Evolutionary conservation across 2,888 invertebrate genomes (phyloP), one percentile per base, ranked within the genome.

Genomic region (Nomada flava): DNA sequence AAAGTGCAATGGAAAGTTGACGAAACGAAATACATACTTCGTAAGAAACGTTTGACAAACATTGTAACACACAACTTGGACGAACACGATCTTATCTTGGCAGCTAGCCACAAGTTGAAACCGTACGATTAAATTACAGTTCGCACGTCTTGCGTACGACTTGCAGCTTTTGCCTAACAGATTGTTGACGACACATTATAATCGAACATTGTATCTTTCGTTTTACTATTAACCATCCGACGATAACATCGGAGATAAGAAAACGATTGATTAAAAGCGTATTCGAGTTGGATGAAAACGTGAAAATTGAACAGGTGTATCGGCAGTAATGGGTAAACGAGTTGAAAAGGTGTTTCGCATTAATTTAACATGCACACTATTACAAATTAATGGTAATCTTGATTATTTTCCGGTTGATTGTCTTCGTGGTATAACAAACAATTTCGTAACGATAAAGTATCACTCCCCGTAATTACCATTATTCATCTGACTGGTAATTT

Each of bases 51-150:
- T 74, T 79, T 59, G 64, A 65, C 55, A 70, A 67, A 36, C 65
- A 57, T 79, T 79, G 74, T 70, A 64, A 67, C 55, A 64, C 52
- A 65, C 29, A 65, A 50, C 29, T 71, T 74, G 79, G 60, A 26
- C 59, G 69, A 69, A 74, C 70, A 62, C 60, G 79, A 82, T 82
- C 79, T 79, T 73, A 82, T 82, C 79, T 79, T 73, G 64, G 69
- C 73, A 74, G n/a, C 29, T 29, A 23, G 70, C 81, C 81, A 65
- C 70, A 70, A 74, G 60, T 71, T 44, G 65, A 74, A 74, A 71
- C 69, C 65, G 44, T 60, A 65, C 60, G 70, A 82, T 73, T 65
- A 53, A 79, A 74, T 79, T 82, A 74, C 73, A 63, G 52, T 75
- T 79, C 69, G 52, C 57, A 50, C 60, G 53, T 29, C 67, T 47